Evolutionary conservation across 2,797 vertebrate genomes (phyloP), one percentile per base, ranked within the genome.

Genomic region (Apogon talboti): DNA sequence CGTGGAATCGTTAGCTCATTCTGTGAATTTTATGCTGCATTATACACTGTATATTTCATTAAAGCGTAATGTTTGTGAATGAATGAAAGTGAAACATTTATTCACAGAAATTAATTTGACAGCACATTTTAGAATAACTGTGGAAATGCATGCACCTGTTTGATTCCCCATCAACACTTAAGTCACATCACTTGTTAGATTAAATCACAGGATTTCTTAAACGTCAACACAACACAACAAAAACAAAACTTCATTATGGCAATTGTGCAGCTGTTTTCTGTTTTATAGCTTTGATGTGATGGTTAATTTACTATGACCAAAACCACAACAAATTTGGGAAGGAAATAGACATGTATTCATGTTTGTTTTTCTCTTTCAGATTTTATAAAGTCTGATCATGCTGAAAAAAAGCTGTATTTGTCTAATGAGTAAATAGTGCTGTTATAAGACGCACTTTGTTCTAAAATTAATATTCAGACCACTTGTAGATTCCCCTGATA

Each of bases 101-200:
- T 19, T 37, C 12, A 51, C 42, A 44, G 12, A 30, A 40, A 55
- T 24, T 13, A 1, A 24, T 35, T 70, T 1, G 38, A 0, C 10
- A 9, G 9, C 19, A 0, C 4, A 44, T 60, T 65, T 11, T 15
- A 73, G 53, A 52, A 46, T n/a, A 58, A 45, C 11, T 49, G 21
- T 28, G 14, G 9, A 35, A 35, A 14, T 28, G n/a, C 1, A 40
- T 47, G 51, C 72, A 90, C 81, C 83, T 89, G 87, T 88, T 87
- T 71, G 87, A 87, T 84, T 84, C 67, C 11, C 38, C 12, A 42
- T 74, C 78, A 82, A 80, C 70, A 75, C 76, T 78, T 74, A 37
- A 72, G 46, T 41, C 60, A 21, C 49, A 35, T 66, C 43, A 58
- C 44, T 58, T 63, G 61, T 74, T 79, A 53, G 48, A 77, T 62